A percentile compares a stretch with the other conserved stretches of the same genome.
Evolutionary conservation across 2,113 vertebrate species (phyloP).

Genomic region (Ursus arctos): DNA sequence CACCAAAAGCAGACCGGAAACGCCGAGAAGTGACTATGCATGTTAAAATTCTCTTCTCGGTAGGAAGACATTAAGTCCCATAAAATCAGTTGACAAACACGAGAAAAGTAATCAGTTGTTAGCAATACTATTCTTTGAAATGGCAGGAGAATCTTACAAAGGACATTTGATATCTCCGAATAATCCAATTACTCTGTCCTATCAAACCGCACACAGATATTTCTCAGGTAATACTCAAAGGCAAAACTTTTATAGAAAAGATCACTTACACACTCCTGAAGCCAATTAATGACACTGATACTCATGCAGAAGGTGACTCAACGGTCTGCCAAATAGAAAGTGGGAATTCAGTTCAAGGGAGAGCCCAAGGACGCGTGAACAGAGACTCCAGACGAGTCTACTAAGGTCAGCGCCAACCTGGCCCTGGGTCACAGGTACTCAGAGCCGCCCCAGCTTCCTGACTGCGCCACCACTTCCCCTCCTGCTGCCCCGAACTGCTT

Average conservation of each 20-base stretch:
- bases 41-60: slow-evolving; percentile 45
- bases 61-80: background rate
- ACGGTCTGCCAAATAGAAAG: background rate
- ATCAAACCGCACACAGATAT: background rate
- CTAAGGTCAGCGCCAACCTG: background rate
- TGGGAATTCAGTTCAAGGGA: background rate
- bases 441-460: background rate
- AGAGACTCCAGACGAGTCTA: background rate
- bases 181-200: slow-evolving; percentile 22
- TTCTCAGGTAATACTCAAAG: slow-evolving; percentile 51
- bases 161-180: slow-evolving; percentile 18
- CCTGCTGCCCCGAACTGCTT: background rate
- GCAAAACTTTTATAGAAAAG: slow-evolving; percentile 19
- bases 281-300: background rate
- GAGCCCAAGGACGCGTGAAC: background rate
- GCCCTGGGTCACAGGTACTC: background rate
- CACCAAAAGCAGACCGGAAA: slow-evolving; percentile 53
- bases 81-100: slow-evolving; percentile 37
- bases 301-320: background rate
- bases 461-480: background rate
- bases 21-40: background rate
- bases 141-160: slow-evolving; percentile 31
- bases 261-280: slow-evolving; percentile 39
- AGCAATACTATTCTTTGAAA: slow-evolving; percentile 50
- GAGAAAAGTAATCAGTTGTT: background rate